Percentiles rank a stretch among this genome's conserved stretches.
Evolutionary conservation across 1,140 invertebrate species (phyloP).

Genomic region (Pygmarrhopalites habei): DNA sequence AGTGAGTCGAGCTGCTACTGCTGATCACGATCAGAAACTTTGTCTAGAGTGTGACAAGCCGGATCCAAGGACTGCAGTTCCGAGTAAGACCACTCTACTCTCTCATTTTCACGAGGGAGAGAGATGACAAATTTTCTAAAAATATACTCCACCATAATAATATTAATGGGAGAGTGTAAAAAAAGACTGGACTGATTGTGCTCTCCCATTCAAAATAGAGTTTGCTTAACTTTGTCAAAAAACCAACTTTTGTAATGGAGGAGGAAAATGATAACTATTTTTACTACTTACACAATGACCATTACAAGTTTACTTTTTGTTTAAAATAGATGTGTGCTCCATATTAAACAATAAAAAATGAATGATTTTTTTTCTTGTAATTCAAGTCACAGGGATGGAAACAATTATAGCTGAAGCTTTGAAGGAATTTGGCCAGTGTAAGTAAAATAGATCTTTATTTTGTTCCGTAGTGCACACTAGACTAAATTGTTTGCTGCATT

Average conservation of each 20-base stretch:
- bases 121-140: too few relatives aligned
- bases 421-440: not conserved
- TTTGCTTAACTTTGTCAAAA: too few relatives aligned
- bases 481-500: not conserved
- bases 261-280: too few relatives aligned
- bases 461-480: not conserved
- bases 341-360: not conserved
- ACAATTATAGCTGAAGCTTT: not conserved
- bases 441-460: not conserved
- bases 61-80: not conserved
- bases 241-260: too few relatives aligned
- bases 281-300: too few relatives aligned
- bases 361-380: not conserved
- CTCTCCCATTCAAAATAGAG: too few relatives aligned
- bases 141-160: not conserved
- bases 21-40: slow-evolving; percentile 1
- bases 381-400: not conserved
- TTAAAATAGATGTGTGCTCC: too few relatives aligned
- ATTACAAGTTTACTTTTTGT: too few relatives aligned
- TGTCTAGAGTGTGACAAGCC: slow-evolving; percentile 4
- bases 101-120: too few relatives aligned
- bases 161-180: too few relatives aligned
- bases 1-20: too few relatives aligned
- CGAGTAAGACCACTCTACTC: not conserved
- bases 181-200: too few relatives aligned